Percentiles rank a stretch among this genome's conserved stretches.
Evolutionary conservation across 2,888 invertebrate genomes (phyloP).

Genomic region (Hypomecis atomaria): DNA sequence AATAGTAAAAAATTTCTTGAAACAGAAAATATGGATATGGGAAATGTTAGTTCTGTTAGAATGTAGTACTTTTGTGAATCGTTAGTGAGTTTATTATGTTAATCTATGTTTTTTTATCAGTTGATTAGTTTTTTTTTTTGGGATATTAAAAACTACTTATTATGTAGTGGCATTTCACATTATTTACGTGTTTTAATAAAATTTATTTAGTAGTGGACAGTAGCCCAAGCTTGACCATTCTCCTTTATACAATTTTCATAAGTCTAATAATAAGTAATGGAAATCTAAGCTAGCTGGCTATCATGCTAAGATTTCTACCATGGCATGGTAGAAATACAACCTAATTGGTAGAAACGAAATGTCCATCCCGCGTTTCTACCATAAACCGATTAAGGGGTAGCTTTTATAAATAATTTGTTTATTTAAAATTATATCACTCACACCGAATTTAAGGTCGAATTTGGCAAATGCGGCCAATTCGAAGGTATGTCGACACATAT

Average conservation of each 20-base stretch:
- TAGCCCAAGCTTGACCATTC: no score
- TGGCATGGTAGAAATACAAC: constrained; percentile 16
- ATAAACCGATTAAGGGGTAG: not conserved
- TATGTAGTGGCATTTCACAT: no score
- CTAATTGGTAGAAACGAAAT: not conserved
- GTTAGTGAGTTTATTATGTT: no score
- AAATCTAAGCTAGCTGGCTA: constrained; percentile 3
- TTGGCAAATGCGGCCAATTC: constrained; percentile 67
- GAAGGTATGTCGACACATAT: constrained; percentile 38
- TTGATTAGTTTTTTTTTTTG: no score
- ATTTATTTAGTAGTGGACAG: no score
- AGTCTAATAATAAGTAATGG: constrained; percentile 15
- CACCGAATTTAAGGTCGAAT: constrained; percentile 60
- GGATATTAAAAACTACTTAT: no score
- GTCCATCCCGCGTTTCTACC: constrained; percentile 9
- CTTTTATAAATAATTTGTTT: not conserved
- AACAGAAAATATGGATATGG: no score
- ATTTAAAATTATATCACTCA: constrained; percentile 57
- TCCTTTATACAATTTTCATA: constrained; percentile 19
- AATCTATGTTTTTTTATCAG: no score
- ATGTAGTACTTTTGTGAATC: no score
- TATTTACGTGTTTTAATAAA: no score
- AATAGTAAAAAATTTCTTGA: no score
- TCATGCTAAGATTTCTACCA: constrained; percentile 28
- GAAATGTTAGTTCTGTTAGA: no score